phyloP scores from a whole-genome alignment of 2,113 vertebrate genomes.

The Dolichotis patagonum region DNA sequence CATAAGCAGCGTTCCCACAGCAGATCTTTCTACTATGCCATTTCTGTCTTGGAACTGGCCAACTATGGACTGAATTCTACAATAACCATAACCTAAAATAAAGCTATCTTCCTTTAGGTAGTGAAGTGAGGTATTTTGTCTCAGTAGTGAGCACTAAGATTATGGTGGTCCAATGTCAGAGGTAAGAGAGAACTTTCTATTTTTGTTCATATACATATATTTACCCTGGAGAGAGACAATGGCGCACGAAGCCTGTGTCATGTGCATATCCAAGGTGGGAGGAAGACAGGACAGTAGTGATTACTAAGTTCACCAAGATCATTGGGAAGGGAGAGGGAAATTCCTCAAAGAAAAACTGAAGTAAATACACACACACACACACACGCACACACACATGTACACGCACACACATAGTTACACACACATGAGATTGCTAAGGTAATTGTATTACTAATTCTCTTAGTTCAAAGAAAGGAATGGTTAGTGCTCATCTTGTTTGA shows the following conservation, averaged over 20 bases:
- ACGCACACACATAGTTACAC: no score
- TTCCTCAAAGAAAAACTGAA: background rate
- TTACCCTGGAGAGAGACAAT: background rate
- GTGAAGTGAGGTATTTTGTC: background rate
- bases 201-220: background rate
- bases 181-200: background rate
- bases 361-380: no score
- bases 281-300: background rate
- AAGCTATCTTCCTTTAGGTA: background rate
- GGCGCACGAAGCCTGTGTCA: background rate
- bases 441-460: no score
- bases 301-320: background rate
- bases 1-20: background rate
- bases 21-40: background rate
- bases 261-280: background rate
- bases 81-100: background rate
- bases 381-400: no score
- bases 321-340: background rate
- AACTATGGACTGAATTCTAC: background rate
- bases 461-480: no score
- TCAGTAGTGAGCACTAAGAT: background rate
- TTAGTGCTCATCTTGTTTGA: no score
- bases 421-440: no score
- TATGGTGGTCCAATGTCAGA: background rate
- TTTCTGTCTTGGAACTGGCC: background rate